These are phyloP conservation scores for Labeo calbasu DNA, from an alignment of 2,797 vertebrate genomes.

Conservation along the genomic window DNA sequence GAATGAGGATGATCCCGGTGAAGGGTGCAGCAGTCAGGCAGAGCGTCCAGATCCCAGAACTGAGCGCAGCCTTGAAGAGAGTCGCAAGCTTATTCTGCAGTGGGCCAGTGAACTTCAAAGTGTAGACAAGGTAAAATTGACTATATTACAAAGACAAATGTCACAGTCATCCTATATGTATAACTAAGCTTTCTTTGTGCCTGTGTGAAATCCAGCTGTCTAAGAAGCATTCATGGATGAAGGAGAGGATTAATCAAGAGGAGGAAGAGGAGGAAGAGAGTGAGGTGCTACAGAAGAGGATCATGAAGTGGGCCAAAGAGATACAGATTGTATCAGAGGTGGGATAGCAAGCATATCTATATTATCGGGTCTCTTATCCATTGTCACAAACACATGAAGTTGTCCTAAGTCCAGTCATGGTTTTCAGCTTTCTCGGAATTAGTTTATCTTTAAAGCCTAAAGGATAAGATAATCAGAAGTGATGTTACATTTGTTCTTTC, in stretches of 20 bases:
- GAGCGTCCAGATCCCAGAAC: constrained; percentile 48
- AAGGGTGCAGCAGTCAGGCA: constrained; percentile 43
- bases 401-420: neutral
- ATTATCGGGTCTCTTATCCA: neutral
- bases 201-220: constrained; percentile 61
- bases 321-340: constrained; percentile 75
- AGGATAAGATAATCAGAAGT: neutral
- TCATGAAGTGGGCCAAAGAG: constrained; percentile 79
- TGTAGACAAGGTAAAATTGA: constrained; percentile 67
- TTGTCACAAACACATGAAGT: no score
- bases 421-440: constrained; percentile 8
- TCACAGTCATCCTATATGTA: neutral
- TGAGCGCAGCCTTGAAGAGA: constrained; percentile 76
- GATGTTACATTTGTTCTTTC: constrained; percentile 1
- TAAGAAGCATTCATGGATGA: constrained; percentile 56
- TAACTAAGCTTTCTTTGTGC: neutral
- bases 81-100: constrained; percentile 77
- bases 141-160: neutral
- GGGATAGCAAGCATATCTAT: constrained; percentile 37
- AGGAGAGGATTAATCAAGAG: constrained; percentile 40
- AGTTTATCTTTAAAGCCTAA: neutral
- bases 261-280: constrained; percentile 21
- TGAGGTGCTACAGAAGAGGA: constrained; percentile 63
- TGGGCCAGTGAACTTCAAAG: constrained; percentile 77
- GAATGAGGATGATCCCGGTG: constrained; percentile 41